Evolutionary conservation across 1,140 invertebrate species (phyloP).

Genomic region (Thaumatotibia leucotreta): DNA sequence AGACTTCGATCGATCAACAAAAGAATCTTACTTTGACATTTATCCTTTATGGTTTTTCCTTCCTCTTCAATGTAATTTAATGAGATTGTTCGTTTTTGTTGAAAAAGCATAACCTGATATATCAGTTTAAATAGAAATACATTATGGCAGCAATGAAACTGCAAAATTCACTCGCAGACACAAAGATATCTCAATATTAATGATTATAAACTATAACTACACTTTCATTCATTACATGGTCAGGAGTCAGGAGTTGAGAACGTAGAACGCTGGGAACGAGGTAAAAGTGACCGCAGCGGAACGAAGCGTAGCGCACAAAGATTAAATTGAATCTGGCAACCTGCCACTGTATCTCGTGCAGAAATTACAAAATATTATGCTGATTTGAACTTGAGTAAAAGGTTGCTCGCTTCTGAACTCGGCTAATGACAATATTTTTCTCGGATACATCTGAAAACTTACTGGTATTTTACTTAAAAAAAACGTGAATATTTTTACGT

Average conservation of each 20-base stretch:
- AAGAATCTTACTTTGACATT: too few species aligned
- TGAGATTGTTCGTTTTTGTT: not conserved
- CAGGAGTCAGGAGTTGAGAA: conserved; percentile 29
- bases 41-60: too few species aligned
- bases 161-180: not conserved
- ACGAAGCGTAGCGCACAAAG: conserved; percentile 46
- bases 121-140: not conserved
- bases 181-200: conserved; percentile 18
- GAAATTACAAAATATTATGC: conserved; percentile 66
- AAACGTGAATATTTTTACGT: too few species aligned
- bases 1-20: too few species aligned
- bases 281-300: conserved; percentile 58
- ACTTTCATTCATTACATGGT: conserved; percentile 38
- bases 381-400: conserved; percentile 41
- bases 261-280: conserved; percentile 37
- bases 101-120: not conserved
- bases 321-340: conserved; percentile 68
- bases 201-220: not conserved
- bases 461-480: not conserved
- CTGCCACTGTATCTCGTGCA: conserved; percentile 44
- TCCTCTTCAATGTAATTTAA: too few species aligned
- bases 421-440: not conserved
- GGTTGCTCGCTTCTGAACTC: conserved; percentile 1
- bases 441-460: not conserved
- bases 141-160: not conserved